phyloP scores from a whole-genome alignment of 2,888 invertebrate species.

The Pristionchus entomophagus region DNA sequence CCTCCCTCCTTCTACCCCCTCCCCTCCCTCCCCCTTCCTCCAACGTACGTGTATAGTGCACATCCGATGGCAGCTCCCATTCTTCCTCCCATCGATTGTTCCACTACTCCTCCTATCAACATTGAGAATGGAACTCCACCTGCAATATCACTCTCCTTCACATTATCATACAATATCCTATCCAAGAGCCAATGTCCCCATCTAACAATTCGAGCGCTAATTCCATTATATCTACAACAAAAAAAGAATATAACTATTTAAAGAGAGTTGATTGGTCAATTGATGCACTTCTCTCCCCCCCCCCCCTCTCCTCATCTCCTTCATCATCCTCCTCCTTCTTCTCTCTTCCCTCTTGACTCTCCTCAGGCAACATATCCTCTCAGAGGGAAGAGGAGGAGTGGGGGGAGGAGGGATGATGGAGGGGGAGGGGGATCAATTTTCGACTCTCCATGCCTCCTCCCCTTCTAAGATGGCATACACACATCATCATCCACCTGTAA shows the following conservation, averaged over 20 bases:
- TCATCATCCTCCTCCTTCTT: neutral
- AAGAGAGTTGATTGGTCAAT: too few relatives aligned
- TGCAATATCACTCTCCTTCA: slow-evolving; percentile 48
- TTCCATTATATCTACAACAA: too few relatives aligned
- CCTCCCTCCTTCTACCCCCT: neutral
- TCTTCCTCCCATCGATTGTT: slow-evolving; percentile 67
- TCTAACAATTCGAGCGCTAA: too few relatives aligned
- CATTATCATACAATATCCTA: neutral
- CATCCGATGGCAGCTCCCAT: slow-evolving; percentile 66
- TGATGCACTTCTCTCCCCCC: neutral
- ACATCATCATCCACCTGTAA: slow-evolving; percentile 42
- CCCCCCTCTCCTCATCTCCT: neutral
- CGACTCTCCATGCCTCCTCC: neutral
- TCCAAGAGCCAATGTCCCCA: neutral
- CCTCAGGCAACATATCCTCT: neutral
- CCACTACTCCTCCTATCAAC: slow-evolving; percentile 70
- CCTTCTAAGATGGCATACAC: slow-evolving; percentile 12
- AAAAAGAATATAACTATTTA: too few relatives aligned
- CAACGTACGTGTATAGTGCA: slow-evolving; percentile 66
- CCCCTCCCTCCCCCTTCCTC: neutral
- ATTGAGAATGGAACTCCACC: slow-evolving; percentile 73
- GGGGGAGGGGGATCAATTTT: slow-evolving; percentile 34
- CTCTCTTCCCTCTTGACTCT: slow-evolving; percentile 19
- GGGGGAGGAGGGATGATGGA: neutral
- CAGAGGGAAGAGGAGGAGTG: neutral